Evolutionary conservation across 92 coral and sea anemone genomes (phyloP).

Genomic region (Bergia sp.): DNA sequence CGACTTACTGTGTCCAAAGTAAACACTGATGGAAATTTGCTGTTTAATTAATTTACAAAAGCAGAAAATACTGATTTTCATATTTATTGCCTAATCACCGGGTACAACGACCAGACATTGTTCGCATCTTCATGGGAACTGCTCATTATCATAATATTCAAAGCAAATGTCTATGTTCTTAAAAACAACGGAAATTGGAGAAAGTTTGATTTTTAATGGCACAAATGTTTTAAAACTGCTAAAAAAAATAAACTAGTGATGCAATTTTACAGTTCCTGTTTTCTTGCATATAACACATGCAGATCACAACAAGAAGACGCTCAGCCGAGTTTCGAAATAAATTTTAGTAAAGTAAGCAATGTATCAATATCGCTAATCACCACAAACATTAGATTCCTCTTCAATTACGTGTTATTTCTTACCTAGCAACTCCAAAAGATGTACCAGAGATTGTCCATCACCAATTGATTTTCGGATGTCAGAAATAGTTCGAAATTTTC

Average conservation of each 20-base stretch:
- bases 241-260: neutral
- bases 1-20: slow-evolving; percentile 40
- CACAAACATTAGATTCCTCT: slow-evolving; percentile 16
- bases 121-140: neutral
- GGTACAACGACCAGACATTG: neutral
- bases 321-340: slow-evolving; percentile 1
- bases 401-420: slow-evolving; percentile 42
- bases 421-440: slow-evolving; percentile 88
- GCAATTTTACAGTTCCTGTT: neutral
- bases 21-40: slow-evolving; percentile 34
- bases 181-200: slow-evolving; percentile 7
- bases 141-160: slow-evolving; percentile 1
- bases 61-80: slow-evolving; percentile 18
- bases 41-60: slow-evolving; percentile 42
- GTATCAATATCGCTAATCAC: slow-evolving; percentile 30
- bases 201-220: too few species aligned
- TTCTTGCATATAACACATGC: neutral
- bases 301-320: neutral
- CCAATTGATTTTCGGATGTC: slow-evolving; percentile 92
- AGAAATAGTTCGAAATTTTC: slow-evolving; percentile 72
- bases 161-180: neutral
- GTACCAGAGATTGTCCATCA: slow-evolving; percentile 89
- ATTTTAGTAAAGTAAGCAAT: neutral
- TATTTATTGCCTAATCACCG: slow-evolving; percentile 1
- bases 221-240: neutral